phyloP scores from a whole-genome alignment of 37 sponge, comb jelly and placozoan species.

The Spongilla lacustris region DNA sequence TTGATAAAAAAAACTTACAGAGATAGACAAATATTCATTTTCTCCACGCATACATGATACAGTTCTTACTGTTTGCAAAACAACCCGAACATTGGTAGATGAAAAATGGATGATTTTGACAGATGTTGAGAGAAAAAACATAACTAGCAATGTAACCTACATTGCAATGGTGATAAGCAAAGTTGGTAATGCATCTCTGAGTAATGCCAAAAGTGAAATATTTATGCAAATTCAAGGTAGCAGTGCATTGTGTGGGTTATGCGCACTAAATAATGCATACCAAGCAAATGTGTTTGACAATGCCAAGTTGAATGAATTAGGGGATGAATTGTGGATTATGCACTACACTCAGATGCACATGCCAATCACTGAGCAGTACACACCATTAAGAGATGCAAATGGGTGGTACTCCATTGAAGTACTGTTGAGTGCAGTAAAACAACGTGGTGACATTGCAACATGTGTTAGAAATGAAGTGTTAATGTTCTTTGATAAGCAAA shows the following conservation, averaged over 20 bases:
- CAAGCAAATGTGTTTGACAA: not conserved
- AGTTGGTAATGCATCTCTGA: not conserved
- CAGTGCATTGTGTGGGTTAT: not conserved
- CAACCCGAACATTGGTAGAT: not conserved
- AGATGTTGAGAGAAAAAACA: not conserved
- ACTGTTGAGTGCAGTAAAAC: not conserved
- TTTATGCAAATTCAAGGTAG: constrained; percentile 1
- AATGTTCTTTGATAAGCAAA: not conserved
- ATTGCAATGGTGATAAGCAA: not conserved
- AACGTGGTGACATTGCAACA: not conserved
- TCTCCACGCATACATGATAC: not conserved
- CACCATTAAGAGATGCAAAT: not conserved
- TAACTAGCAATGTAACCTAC: not conserved
- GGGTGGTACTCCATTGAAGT: not conserved
- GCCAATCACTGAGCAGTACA: not conserved
- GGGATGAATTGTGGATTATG: not conserved
- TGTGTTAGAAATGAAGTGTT: not conserved
- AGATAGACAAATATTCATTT: not conserved
- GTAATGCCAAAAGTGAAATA: not conserved
- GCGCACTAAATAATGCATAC: not conserved
- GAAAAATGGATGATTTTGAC: not conserved
- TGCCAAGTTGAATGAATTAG: not conserved
- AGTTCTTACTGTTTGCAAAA: not conserved
- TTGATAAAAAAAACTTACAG: not conserved
- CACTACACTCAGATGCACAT: not conserved